Conservation (phyloP, 2,888 invertebrate genomes). For the Torymus aiolomorphi region DNA sequence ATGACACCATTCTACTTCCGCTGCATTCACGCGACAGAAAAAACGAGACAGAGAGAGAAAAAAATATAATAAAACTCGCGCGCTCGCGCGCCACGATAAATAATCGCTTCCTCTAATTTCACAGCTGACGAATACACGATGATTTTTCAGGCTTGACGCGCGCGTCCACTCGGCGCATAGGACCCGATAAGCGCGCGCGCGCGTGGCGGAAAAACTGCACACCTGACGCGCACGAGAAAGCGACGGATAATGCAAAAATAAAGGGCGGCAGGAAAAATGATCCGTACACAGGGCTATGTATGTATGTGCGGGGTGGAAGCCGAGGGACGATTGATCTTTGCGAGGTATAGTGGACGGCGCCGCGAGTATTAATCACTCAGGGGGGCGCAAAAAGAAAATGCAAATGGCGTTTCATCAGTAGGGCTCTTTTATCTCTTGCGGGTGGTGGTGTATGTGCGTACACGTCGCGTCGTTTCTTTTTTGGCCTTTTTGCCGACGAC, state of each 20-base stretch:
- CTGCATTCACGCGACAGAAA: too few relatives aligned
- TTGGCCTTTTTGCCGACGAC: too few relatives aligned
- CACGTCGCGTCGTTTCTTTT: too few relatives aligned
- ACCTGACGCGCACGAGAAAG: neutral
- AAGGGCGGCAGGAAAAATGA: constrained; percentile 29
- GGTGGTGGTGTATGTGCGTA: too few relatives aligned
- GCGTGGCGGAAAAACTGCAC: neutral
- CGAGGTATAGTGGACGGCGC: constrained; percentile 41
- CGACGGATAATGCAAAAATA: constrained; percentile 41
- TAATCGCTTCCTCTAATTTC: neutral
- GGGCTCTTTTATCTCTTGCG: constrained; percentile 49
- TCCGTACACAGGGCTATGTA: neutral
- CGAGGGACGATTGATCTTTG: constrained; percentile 26
- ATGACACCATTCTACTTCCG: too few relatives aligned
- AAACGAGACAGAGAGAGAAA: too few relatives aligned
- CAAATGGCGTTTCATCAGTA: constrained; percentile 64
- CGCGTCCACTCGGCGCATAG: neutral
- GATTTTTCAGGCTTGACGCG: constrained; percentile 18
- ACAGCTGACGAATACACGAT: constrained; percentile 12
- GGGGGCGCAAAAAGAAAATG: constrained; percentile 57
- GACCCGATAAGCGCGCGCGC: constrained; percentile 20
- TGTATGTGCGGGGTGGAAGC: neutral
- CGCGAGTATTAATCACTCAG: constrained; percentile 56
- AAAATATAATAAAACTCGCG: too few relatives aligned
- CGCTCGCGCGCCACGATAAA: constrained; percentile 1